Evolutionary conservation across 30 jellyfish, hydroid and myxozoan genomes (phyloP), one percentile per base, ranked within the genome.

Genomic region (Aurelia sp.): DNA sequence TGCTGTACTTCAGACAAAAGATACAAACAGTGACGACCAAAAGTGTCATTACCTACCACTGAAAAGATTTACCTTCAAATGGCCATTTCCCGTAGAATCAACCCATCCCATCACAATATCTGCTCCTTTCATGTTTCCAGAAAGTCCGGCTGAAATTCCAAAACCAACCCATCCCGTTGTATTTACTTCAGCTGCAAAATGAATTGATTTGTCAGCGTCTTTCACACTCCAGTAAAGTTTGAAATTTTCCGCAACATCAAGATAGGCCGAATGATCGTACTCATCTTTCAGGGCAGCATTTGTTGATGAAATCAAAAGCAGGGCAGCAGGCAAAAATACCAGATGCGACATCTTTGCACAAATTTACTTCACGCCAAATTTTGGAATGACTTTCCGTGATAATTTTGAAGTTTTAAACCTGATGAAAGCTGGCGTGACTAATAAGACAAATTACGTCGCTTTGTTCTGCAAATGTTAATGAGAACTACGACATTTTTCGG

Each of bases 101-200:
- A 84, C 86, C 80, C 73, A 84, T 12, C 90, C 95, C 0, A 82
- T 40, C 0, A 60, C 87, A 35, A 82, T 51, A 44, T 82, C 92
- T 13, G 90, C 74, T 24, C 90, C 85, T 22, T 74, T 77, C 95
- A 86, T 86, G 38, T 50, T 62, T 30, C 95, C 95, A 27, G 84
- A 41, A 17, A 70, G 71, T 13, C 89, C 83, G 8, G 89, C 75
- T 11, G 95, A 63, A 48, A 86, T 74, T 13, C 95, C 95, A 51
- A 76, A 76, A 16, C 90, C 94, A 57, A 84, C 87, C 94, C 94
- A 84, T 35, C 90, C 90, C 41, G 72, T 80, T 66, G 90, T 80
- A 11, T 82, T 72, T 40, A 82, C 91, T 62, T 82, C 76, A 18
- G 20, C 88, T 9, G 88, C 88, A 11, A 78, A 78, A 63, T 78